Evolutionary conservation across 2,888 invertebrate species (phyloP).

Genomic region (Metalampra italica): DNA sequence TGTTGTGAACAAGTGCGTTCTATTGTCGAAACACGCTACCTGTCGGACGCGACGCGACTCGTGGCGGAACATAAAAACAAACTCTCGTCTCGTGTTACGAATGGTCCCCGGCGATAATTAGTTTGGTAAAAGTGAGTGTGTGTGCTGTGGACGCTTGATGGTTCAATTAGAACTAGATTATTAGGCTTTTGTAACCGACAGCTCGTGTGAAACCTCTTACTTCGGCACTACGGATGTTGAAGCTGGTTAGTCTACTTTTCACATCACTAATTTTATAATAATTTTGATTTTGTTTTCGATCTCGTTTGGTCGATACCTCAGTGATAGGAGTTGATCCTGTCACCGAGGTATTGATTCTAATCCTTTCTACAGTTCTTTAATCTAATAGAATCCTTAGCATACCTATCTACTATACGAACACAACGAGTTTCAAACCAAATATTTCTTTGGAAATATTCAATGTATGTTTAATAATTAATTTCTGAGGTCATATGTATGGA

Average conservation of each 20-base stretch:
- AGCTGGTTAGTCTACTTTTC: constrained; percentile 59
- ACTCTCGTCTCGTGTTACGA: constrained; percentile 63
- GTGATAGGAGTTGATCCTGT: not conserved
- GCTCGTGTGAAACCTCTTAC: constrained; percentile 32
- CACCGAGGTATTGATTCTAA: too few relatives aligned
- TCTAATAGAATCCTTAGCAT: too few relatives aligned
- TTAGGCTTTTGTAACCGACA: constrained; percentile 46
- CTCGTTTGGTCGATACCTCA: not conserved
- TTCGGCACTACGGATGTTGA: constrained; percentile 59
- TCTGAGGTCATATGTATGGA: too few relatives aligned
- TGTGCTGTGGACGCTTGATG: constrained; percentile 66
- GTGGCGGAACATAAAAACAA: constrained; percentile 65
- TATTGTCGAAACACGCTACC: constrained; percentile 14
- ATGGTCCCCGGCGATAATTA: constrained; percentile 65
- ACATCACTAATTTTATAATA: constrained; percentile 13
- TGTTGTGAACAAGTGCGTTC: constrained; percentile 56
- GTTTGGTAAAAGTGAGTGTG: constrained; percentile 75
- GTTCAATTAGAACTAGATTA: constrained; percentile 65
- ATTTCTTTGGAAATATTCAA: too few relatives aligned
- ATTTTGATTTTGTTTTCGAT: not conserved
- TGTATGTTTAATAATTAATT: too few relatives aligned
- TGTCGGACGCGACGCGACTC: constrained; percentile 49
- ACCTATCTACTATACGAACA: too few relatives aligned
- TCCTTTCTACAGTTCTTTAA: too few relatives aligned
- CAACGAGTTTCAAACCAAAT: too few relatives aligned